Evolutionary conservation across 2,113 vertebrate genomes (phyloP), one percentile per base, ranked within the genome.

Genomic region (Sinocyclocheilus grahami): DNA sequence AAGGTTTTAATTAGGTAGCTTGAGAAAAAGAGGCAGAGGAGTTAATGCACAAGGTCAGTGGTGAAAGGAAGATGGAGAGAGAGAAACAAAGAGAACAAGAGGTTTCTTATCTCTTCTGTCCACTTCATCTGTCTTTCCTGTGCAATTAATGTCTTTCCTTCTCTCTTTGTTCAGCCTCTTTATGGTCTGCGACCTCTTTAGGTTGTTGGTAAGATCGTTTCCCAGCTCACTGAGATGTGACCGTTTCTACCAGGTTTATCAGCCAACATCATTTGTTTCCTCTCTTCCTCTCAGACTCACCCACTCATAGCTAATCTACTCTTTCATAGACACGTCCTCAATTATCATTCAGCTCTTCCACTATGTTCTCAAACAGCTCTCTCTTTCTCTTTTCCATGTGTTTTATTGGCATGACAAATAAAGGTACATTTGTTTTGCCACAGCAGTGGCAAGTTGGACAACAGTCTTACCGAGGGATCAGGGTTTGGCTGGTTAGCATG

Each of bases 1-100:
- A 46, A 10, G 87, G 69, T 90, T 94, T 95, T 95, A 95, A 95
- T 94, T 93, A 94, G 93, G 92, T 92, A 92, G 92, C 93, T 94
- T 91, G 94, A 95, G 93, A 94, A 92, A 93, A 94, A 58, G 46
- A 90, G 93, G 93, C 92, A 42, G 74, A 89, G 86, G 85, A 91
- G 93, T 93, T 93, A 94, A 93, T 92, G 94, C 94, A 92, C 92
- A 92, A 89, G 90, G 89, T 92, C 87, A 92, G 85, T 89, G 78
- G 90, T 84, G 84, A 84, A 85, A 84, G 71, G 75, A 46, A 53
- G 80, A 46, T 22, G 51, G 65, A 22, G 16, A 75, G 82, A 86
- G 90, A 82, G 85, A 71, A 46, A 39, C 78, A 67, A 82, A 71
- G 63, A 60, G 75, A 77, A 71, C 83, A 69, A 39, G 67, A 33